Base-by-base conservation (phyloP, 2,888 invertebrate species). In the Invenusta paracnida region DNA sequence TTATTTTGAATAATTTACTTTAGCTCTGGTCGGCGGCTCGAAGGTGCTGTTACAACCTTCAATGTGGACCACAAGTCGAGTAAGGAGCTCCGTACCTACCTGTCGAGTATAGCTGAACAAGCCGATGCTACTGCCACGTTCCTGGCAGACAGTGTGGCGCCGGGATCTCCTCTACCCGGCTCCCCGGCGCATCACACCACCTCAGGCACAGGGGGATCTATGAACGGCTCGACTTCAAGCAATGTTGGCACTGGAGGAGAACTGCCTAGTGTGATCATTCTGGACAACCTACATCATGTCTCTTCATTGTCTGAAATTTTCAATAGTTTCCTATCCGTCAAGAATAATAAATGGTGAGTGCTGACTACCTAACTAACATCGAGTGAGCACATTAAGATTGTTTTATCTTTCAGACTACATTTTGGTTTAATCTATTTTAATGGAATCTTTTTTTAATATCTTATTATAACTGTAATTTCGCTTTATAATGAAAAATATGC, bases 61-160 rank as follows among this genome's bases (percentile, higher is more conserved):
- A 95, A 95, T 90, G 96, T 97, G 88, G 97, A 97, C 92, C 96
- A 96, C 91, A 96, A 97, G 91, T 96, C 96, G 5, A 95, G 95
- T 88, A 96, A 96, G 92, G 97, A 98, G 91, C 93, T 98, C 87
- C 94, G 96, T 82, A 96, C 96, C 89, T 98, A 97, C 92, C 93
- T 98, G 88, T 94, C 95, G 0, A 96, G 97, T 92, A 94, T 98
- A 88, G 96, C 96, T 84, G 97, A 97, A 90, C 96, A 97, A 92
- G 95, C 95, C 89, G 94, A 95, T 66, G 17, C 83, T 5, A n/a
- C 27, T n/a, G 5, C 2, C 29, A n/a, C n/a, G n/a, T n/a, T n/a
- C n/a, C n/a, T n/a, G n/a, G n/a, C n/a, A n/a, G 29, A 82, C 29
- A 29, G n/a, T 29, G 29, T 28, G n/a, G n/a, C 28, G 2, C 11